A percentile compares a stretch with the other conserved stretches of the same genome.
These are phyloP conservation scores for Sebastes taczanowskii DNA, from an alignment of 2,797 vertebrate genomes.

Conservation along the genomic window DNA sequence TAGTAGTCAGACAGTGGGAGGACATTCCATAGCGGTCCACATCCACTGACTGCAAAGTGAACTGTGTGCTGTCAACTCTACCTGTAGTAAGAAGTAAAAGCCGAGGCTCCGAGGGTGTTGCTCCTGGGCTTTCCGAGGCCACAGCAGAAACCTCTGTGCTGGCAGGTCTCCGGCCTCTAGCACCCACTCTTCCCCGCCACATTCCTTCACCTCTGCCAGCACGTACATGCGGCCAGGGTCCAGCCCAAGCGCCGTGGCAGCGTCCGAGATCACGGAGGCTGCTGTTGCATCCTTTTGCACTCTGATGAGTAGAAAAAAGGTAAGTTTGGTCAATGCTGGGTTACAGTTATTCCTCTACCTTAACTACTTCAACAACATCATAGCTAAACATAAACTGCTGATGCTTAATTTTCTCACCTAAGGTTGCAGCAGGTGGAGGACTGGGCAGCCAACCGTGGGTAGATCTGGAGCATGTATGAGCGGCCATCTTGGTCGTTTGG, in stretches of 20 bases:
- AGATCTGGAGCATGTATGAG: constrained; percentile 91
- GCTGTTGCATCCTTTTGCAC: constrained; percentile 92
- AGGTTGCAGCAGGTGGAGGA: constrained; percentile 86
- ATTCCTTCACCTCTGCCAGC: constrained; percentile 96
- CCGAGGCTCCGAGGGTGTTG: constrained; percentile 89
- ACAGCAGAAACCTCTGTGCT: constrained; percentile 93
- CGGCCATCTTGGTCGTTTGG: constrained; percentile 84
- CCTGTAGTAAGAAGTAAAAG: constrained; percentile 94
- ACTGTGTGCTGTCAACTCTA: constrained; percentile 11
- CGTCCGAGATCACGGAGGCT: constrained; percentile 88
- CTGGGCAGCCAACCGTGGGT: constrained; percentile 86
- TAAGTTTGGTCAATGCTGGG: background rate
- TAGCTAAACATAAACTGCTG: background rate
- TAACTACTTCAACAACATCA: background rate
- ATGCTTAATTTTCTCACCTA: constrained; percentile 38
- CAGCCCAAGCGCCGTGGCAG: constrained; percentile 84
- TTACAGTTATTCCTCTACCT: background rate
- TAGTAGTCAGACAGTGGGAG: background rate
- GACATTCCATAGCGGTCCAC: background rate
- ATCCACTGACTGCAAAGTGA: background rate
- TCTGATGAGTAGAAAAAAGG: constrained; percentile 53
- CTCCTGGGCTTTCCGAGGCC: constrained; percentile 95
- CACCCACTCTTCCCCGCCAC: constrained; percentile 97
- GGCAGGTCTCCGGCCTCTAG: constrained; percentile 93
- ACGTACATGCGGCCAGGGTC: constrained; percentile 88